Evolutionary conservation across 2,113 vertebrate species (phyloP), one percentile per base, ranked within the genome.

Genomic region (Stigmatopora argus): DNA sequence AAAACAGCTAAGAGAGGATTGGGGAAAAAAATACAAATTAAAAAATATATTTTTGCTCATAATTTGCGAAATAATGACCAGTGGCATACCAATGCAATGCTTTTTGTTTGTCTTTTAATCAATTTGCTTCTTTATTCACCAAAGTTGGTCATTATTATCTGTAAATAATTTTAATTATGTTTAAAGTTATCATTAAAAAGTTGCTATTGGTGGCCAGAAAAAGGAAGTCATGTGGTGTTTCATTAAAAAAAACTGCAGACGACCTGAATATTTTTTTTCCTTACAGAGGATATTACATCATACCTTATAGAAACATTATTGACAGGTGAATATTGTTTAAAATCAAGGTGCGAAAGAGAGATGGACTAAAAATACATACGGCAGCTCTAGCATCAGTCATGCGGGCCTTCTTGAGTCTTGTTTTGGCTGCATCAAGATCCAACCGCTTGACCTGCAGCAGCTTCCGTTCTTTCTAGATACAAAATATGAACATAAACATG

Each of bases 361-460:
- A 3, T 53, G 11, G 9, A 52, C 11, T 17, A 14, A 18, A 19
- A 60, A 5, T 78, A 91, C 94, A 93, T 89, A 99, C 97, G 68
- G 91, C 91, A 81, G 91, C 93, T 90, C 91, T 92, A 64, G 94
- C 92, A 67, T 99, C 96, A 65, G 93, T 80, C 88, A 95, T 90
- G 89, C 94, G 92, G 78, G 95, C 95, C 83, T 99, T 99, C 91
- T 96, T 98, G 80, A 98, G 82, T 77, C 93, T 91, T 23, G 97
- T 96, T 91, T 99, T 99, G 49, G 95, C 96, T 47, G 97, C 97
- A 84, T 99, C 97, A 85, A 99, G 90, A 84, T 99, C 97, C 89
- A 99, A 75, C 45, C 97, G 93, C 83, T 98, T 98, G 74, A 96
- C 96, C 75, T 97, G 94, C 74, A 99, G 89, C 10, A 99, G 86